Base-by-base conservation (phyloP, 35 echinoderm and acorn worm genomes). In the Heliocidaris erythrogramma region DNA sequence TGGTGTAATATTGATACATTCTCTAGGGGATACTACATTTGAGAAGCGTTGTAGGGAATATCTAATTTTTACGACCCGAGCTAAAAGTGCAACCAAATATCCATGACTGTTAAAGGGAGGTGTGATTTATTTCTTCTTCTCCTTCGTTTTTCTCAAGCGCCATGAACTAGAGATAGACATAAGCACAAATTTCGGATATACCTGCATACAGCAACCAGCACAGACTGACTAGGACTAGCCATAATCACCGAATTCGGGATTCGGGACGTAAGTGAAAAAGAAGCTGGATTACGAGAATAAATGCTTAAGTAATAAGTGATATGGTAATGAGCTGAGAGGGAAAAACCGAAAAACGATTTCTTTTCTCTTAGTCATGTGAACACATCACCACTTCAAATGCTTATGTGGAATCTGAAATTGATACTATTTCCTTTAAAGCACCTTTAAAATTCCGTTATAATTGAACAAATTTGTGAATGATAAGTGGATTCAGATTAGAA, bases 11-110 rank as follows among this genome's bases (percentile, higher is more conserved):
- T 78, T n/a, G 21, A n/a, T 78, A 78, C 27, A 27, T 78, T n/a
- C 65, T 6, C 18, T 78, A 21, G 17, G 65, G 27, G 21, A n/a
- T 78, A 5, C 18, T n/a, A 78, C 27, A 10, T 78, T 78, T 78
- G 65, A 78, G 65, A 21, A 78, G 27, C 65, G 65, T 27, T 78
- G 65, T 78, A 27, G 65, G 27, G 27, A 78, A 78, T 78, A 78
- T 78, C 65, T 27, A 56, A 56, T 56, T 56, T 56, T 56, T 56
- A 78, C 27, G 65, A 78, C 18, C 65, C 65, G 65, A n/a, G 21
- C 65, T 27, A 78, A 78, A 78, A 78, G 65, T 78, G 27, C 65
- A 78, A 78, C 65, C 65, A 78, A 78, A 78, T 78, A 78, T 78
- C 65, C 65, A 78, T 21, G 65, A 78, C 65, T 21, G 65, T n/a